Evolutionary conservation across 2,797 vertebrate genomes (phyloP), one percentile per base, ranked within the genome.

Genomic region (Taenioides sp.): DNA sequence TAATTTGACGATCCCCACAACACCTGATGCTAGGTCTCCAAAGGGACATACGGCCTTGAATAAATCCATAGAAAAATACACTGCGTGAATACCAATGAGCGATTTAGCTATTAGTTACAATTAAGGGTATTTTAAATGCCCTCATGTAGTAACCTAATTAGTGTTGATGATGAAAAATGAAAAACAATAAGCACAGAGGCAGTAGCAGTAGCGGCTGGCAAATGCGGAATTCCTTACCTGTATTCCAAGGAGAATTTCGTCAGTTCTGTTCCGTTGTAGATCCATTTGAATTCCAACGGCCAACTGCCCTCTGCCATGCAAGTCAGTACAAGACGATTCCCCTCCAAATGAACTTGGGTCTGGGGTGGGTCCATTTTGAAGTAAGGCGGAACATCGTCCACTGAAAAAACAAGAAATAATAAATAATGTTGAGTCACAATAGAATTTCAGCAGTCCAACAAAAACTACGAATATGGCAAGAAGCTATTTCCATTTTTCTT

Each of bases 241-340:
- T 99, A 98, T 66, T 98, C 98, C 92, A 99, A 87, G 18, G 98
- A 98, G 93, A 98, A 99, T 67, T 94, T 95, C 11, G 97, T 98
- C 69, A 99, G 93, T 87, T 99, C 96, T 0, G 80, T 93, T 25
- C 91, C 94, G 50, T 99, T 97, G 88, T 97, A 96, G 20, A 99
- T 92, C 98, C 98, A 99, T 86, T 97, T 98, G 90, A 99, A 99
- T 88, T 98, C 97, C 17, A 99, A 94, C 0, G 98, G 98, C 97
- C 98, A 99, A 90, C 97, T 99, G 86, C 98, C 98, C 88, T 99
- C 98, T 0, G 97, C 98, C 97, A 99, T 98, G 92, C 98, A 99
- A 2, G 97, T 99, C 40, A 99, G 94, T 37, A 99, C 98, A 85
- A 99, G 92, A 7, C 98, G 95, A 89, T 99, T 99, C 65, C 97